phyloP scores from a whole-genome alignment of 2,888 invertebrate species.

The Tetropium fuscum region DNA sequence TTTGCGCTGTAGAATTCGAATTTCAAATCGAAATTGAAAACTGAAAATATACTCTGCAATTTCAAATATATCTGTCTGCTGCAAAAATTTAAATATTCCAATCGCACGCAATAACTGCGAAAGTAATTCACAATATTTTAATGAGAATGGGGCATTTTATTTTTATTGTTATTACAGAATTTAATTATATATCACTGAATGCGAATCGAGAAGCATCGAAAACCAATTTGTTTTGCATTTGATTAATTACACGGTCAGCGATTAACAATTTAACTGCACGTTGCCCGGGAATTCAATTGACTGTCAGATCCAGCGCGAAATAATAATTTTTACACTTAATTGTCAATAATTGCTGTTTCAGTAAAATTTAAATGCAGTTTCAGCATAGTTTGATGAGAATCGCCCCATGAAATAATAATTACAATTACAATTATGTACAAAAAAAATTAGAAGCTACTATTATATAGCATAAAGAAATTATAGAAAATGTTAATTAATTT shows the following conservation, averaged over 20 bases:
- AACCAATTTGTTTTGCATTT: slow-evolving; percentile 34
- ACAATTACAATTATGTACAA: too few species aligned
- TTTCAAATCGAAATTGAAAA: too few species aligned
- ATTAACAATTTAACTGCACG: slow-evolving; percentile 31
- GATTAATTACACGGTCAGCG: slow-evolving; percentile 33
- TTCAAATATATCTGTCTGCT: background rate
- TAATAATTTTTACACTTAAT: slow-evolving; percentile 15
- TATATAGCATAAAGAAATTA: too few species aligned
- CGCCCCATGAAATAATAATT: too few species aligned
- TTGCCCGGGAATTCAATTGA: slow-evolving; percentile 21
- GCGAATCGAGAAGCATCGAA: slow-evolving; percentile 17
- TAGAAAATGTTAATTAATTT: too few species aligned
- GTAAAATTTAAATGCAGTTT: background rate
- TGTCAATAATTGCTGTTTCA: slow-evolving; percentile 8
- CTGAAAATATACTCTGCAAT: too few species aligned
- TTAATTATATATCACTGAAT: slow-evolving; percentile 24
- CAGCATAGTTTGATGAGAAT: too few species aligned
- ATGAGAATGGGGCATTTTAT: slow-evolving; percentile 7
- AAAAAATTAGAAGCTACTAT: too few species aligned
- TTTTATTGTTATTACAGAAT: slow-evolving; percentile 20
- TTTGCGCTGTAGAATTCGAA: too few species aligned
- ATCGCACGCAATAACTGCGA: background rate
- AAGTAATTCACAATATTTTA: slow-evolving; percentile 2
- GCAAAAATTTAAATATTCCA: background rate
- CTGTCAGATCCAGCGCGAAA: slow-evolving; percentile 10